Base-by-base conservation (phyloP, 2,888 invertebrate species). In the Pristionchus fissidentatus region DNA sequence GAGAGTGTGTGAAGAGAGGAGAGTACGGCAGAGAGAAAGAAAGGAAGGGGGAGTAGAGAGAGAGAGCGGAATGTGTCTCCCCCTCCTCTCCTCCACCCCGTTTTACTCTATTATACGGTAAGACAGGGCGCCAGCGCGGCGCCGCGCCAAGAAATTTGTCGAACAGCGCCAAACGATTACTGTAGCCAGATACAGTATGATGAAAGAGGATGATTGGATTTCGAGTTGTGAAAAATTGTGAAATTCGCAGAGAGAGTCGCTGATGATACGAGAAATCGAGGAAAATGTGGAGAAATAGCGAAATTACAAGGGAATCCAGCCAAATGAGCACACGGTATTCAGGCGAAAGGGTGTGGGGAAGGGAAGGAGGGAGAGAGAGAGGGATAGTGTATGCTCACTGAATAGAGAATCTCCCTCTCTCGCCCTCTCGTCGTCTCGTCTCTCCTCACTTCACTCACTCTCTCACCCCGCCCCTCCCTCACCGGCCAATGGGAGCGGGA, bases 91-190 rank as follows among this genome's bases (percentile, higher is more conserved):
- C 75, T 32, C 49, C 75, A 46, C 19, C 26, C 13, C 60, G n/a
- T 78, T 55, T 62, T 62, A 80, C 80, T 80, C 80, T 62, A 80
- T 80, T 80, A 80, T 80, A 80, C 80, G 80, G 80, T 80, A 80
- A 80, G 80, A 1, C 78, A 38, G 35, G 78, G 78, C 5, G 13
- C 3, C 46, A 15, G 26, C 38, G 15, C 10, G 22, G 3, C n/a
- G 55, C 52, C 1, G 55, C 55, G 22, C 38, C 55, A 43, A 38
- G 55, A 38, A 15, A 55, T 29, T 22, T 13, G 29, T 26, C 8
- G 26, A n/a, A 26, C 43, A n/a, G n/a, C 13, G 22, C 7, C 19
- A 13, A 8, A 55, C 55, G 55, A 38, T 5, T 55, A 55, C 55
- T 3, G 78, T 55, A 55, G 8, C 41, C 32, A 46, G 38, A 3